These are phyloP conservation scores for Polyodon spathula DNA, from an alignment of 2,113 vertebrate species.

Conservation along the genomic window DNA sequence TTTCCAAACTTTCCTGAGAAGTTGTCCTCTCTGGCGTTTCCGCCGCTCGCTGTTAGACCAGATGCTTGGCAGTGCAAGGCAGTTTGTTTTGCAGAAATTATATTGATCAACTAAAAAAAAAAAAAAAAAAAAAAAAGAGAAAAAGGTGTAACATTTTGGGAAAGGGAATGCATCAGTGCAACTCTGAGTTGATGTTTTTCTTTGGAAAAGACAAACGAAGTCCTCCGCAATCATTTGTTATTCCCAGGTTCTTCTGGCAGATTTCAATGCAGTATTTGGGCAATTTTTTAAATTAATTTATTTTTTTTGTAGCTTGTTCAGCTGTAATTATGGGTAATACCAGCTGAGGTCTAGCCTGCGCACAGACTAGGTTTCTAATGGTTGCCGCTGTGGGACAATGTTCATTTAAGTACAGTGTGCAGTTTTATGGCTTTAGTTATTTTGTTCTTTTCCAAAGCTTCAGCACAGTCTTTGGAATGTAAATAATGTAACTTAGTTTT, in stretches of 20 bases:
- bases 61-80: not conserved
- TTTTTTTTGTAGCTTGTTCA: conserved; percentile 13
- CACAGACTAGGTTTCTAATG: conserved; percentile 32
- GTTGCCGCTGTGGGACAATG: conserved; percentile 56
- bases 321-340: conserved; percentile 24
- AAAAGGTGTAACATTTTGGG: too few relatives aligned
- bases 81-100: not conserved
- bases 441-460: conserved; percentile 30
- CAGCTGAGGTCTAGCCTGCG: conserved; percentile 20
- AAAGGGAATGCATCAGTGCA: too few relatives aligned
- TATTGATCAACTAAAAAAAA: not conserved
- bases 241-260: conserved; percentile 5
- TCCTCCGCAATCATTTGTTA: too few relatives aligned
- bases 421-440: conserved; percentile 47
- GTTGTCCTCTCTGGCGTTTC: not conserved
- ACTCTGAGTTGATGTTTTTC: too few relatives aligned
- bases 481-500: conserved; percentile 62
- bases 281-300: too few relatives aligned
- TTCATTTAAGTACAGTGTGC: conserved; percentile 14
- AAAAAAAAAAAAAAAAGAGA: too few relatives aligned
- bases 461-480: conserved; percentile 55
- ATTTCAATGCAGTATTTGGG: too few relatives aligned
- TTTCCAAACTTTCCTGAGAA: not conserved
- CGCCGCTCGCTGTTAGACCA: not conserved
- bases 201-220: too few relatives aligned